These are phyloP conservation scores for Eidolon helvum DNA, from an alignment of 2,113 vertebrate species.

Conservation along the genomic window DNA sequence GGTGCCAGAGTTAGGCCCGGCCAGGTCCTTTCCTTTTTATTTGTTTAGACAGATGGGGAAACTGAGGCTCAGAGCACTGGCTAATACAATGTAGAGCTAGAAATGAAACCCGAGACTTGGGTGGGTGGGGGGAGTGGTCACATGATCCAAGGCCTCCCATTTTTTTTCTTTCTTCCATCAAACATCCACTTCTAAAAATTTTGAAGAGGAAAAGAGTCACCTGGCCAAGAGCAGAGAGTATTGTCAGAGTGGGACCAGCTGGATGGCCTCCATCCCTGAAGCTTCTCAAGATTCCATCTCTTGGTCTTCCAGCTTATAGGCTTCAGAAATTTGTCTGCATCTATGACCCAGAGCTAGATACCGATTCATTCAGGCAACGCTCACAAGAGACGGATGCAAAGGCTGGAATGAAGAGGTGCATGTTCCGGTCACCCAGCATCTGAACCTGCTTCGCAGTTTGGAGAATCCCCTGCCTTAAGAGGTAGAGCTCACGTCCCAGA, in stretches of 20 bases:
- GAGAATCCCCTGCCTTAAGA: not conserved
- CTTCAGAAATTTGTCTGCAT: not conserved
- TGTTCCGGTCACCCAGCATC: not conserved
- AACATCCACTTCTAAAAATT: conserved; percentile 12
- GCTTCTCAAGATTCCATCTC: not conserved
- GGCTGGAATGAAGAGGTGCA: not conserved
- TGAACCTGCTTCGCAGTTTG: not conserved
- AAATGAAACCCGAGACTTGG: not conserved
- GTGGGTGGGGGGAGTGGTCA: not conserved
- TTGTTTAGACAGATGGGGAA: not conserved
- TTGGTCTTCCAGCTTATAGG: not conserved
- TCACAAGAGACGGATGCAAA: not conserved
- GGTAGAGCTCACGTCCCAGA: not conserved
- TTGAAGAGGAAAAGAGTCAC: conserved; percentile 34
- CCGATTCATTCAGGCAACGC: not conserved
- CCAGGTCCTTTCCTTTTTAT: too few relatives aligned
- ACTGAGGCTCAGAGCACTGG: not conserved
- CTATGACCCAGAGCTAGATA: not conserved
- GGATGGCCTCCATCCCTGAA: not conserved
- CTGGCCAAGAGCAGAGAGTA: not conserved
- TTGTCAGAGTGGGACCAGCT: not conserved
- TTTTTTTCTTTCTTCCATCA: not conserved
- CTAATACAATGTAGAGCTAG: not conserved
- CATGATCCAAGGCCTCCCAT: not conserved
- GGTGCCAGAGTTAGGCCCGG: not conserved